Evolutionary conservation across 2,113 vertebrate species (phyloP), one percentile per base, ranked within the genome.

Genomic region (Oncorhynchus keta): DNA sequence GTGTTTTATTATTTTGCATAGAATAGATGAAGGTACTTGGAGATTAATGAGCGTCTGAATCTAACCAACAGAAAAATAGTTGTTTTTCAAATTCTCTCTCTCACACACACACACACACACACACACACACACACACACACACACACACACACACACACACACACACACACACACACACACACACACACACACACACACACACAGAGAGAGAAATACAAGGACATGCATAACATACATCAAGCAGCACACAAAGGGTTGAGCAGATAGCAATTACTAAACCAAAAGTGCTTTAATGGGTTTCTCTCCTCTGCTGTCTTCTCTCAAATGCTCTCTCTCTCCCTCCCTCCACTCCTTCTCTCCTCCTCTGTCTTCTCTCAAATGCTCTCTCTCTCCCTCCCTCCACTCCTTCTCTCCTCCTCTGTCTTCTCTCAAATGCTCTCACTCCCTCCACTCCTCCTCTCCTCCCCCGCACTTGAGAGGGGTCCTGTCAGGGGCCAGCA

Each of bases 381-480:
- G n/a, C 65, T 82, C 79, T 76, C 67, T 45, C 18, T 82, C 72
- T 82, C 72, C 82, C 76, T 70, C 69, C 65, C 30, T 69, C 81
- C 73, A 28, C 3, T 3, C 28, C 28, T 7, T 72, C 13, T 81
- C 68, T 82, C 81, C 75, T 74, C 84, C 78, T 83, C 85, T 5
- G 13, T 67, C 85, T 76, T 83, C 85, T 5, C 12, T 67, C 65
- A 16, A 16, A 26, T 30, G 28, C 28, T 28, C 3, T 28, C 28
- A 0, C 77, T 70, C 69, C 64, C 30, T 67, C 74, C 78, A 70
- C 59, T 16, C 35, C 22, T 65, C 77, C 79, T 70, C 77, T 84
- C 76, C 70, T 61, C 76, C 73, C 74, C 76, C n/a, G 90, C 93
- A 91, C 94, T 95, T 93, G 90, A 93, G 92, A 94, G 94, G 93